Base-by-base conservation (phyloP, 53 echinoderm and acorn worm genomes). In the Mesocentrotus franciscanus region DNA sequence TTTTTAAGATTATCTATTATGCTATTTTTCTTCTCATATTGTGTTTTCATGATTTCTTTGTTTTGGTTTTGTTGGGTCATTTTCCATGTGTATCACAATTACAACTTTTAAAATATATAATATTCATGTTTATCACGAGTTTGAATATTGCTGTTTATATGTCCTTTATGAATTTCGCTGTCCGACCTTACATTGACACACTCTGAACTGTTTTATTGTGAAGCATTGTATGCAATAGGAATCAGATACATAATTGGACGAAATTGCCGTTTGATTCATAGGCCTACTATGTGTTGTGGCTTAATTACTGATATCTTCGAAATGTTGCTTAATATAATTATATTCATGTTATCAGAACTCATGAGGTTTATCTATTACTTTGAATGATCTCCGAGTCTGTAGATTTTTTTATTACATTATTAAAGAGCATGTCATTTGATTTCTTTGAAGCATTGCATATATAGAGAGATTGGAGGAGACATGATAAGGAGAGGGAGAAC, bases 351-450 rank as follows among this genome's bases (percentile, higher is more conserved):
- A 14, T 84, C 22, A 29, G 14, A 42, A 22, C 22, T 55, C 55
- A 49, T 42, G 22, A 84, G 22, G 49, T 55, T 84, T 20, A 84
- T 84, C 9, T 49, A 84, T 84, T 27, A 78, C 18, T 27, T 15
- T 84, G 55, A 84, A 84, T 84, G 17, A 84, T 20, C 42, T 84
- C 26, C 1, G 30, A 75, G 30, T 75, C 84, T 36, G 9, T 20
- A 49, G 55, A 84, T 84, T 84, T 84, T 84, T 84, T 84, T 84
- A 84, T 84, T 84, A 84, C 84, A 84, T 84, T 49, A 49, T 49
- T 84, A 84, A 84, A 49, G 55, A 42, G 55, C 84, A 84, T 84
- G 84, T 84, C 42, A 42, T 84, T 39, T 42, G 18, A 49, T 84
- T 84, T 49, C 75, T 9, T 84, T 84, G 9, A 42, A 49, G 14